Evolutionary conservation across 2,113 vertebrate genomes (phyloP), one percentile per base, ranked within the genome.

Genomic region (Tupaia tana): DNA sequence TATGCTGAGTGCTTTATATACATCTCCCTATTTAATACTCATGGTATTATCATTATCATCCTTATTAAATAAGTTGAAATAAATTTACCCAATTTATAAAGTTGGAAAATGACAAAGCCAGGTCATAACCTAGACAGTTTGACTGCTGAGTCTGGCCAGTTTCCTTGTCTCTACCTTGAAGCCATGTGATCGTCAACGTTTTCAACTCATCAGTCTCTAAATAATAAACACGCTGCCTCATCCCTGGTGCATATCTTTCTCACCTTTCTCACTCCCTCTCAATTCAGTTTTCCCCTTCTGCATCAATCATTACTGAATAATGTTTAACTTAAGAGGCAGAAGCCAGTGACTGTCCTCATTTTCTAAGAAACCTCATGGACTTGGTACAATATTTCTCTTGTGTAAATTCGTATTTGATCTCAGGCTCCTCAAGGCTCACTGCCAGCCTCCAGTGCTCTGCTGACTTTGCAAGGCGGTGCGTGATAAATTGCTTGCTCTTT

Each of bases 401-500:
- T 86, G 64, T n/a, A 78, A 93, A 74, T 85, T 27, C 11, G 64
- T 59, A 66, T 93, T 92, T 87, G 85, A 74, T 79, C 56, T 69
- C 64, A 10, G 82, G 18, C 6, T 78, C 59, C 43, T 13, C 16
- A 4, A 70, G 29, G 34, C 20, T 83, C 61, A 2, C 71, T 20
- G 22, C 58, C n/a, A 56, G 22, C 20, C 34, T 22, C 25, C 15
- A 3, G 0, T 11, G 69, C 31, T 13, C 3, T 11, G 74, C 63
- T 85, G 77, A 88, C 81, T 89, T 66, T 13, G 69, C 81, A 97
- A 84, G 93, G 75, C 56, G 78, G 84, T 0, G 1, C 19, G 14
- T 95, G 91, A 95, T 80, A 29, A 96, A 96, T 86, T 59, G 52
- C 73, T 64, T 90, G 19, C 58, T 83, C 79, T 70, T 86, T 29